phyloP scores from a whole-genome alignment of 2,113 vertebrate species.

The Macaca nemestrina region DNA sequence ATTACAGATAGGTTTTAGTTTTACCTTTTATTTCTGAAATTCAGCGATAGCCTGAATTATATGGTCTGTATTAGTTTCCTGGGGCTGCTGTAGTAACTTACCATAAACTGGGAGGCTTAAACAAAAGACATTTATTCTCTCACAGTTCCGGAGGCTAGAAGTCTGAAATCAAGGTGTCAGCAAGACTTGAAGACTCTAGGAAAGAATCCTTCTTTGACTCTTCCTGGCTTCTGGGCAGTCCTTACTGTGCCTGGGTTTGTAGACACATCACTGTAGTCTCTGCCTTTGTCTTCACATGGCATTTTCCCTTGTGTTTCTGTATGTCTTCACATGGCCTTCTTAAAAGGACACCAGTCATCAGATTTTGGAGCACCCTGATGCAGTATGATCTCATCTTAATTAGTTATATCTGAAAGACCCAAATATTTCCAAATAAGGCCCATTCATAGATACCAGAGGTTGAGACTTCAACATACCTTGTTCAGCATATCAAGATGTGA shows the following conservation, averaged over 20 bases:
- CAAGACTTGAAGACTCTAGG: background rate
- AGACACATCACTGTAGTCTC: background rate
- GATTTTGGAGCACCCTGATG: background rate
- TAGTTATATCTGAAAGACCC: background rate
- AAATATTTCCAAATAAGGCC: background rate
- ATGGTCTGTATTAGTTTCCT: background rate
- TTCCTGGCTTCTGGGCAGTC: background rate
- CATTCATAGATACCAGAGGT: background rate
- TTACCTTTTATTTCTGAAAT: constrained; percentile 44
- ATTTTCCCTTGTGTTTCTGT: background rate
- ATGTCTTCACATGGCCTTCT: background rate
- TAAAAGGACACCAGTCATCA: background rate
- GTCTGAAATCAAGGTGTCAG: background rate
- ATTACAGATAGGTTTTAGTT: background rate
- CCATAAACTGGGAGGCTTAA: background rate
- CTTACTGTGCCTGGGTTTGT: background rate
- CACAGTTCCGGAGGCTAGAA: background rate
- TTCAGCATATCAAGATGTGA: background rate
- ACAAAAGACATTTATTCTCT: background rate
- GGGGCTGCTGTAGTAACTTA: background rate
- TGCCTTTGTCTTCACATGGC: background rate
- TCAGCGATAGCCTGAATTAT: background rate
- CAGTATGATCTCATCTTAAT: background rate
- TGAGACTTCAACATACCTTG: background rate
- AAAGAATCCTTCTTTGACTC: background rate